A percentile compares a stretch with the other conserved stretches of the same genome.
phyloP scores from a whole-genome alignment of 2,113 vertebrate genomes.

The Neotoma lepida region DNA sequence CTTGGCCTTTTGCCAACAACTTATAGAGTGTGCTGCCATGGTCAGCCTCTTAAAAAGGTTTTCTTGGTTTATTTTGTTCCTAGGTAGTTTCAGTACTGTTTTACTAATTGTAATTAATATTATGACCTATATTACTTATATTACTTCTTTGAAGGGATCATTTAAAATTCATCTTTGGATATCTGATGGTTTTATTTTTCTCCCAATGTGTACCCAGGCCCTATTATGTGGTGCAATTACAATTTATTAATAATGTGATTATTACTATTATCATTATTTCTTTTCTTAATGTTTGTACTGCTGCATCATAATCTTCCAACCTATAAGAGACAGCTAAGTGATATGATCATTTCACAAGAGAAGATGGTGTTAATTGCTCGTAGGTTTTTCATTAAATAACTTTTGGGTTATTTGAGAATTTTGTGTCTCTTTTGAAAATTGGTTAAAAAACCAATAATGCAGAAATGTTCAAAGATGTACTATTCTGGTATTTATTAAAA shows the following conservation, averaged over 20 bases:
- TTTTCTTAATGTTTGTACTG: not conserved
- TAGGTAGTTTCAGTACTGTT: too few species aligned
- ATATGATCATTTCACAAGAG: not conserved
- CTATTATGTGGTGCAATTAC: not conserved
- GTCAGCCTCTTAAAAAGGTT: not conserved
- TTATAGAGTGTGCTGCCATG: too few species aligned
- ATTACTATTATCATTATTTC: not conserved
- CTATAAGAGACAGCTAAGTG: not conserved
- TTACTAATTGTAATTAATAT: not conserved
- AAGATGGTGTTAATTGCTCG: not conserved
- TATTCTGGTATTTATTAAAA: not conserved
- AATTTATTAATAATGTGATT: not conserved
- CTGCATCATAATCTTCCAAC: not conserved
- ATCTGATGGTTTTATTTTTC: not conserved
- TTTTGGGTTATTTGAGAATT: not conserved
- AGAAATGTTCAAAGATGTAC: not conserved
- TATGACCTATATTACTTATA: not conserved
- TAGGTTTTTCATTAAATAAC: not conserved
- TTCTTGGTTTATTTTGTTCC: not conserved
- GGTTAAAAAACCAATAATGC: not conserved
- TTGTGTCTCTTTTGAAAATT: not conserved
- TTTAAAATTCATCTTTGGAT: not conserved
- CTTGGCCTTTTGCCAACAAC: not conserved
- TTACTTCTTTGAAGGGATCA: not conserved
- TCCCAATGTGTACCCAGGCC: accelerated